Percentiles rank a stretch among this genome's conserved stretches.
phyloP scores from a whole-genome alignment of 2,113 vertebrate species.

The Sminthopsis crassicaudata region DNA sequence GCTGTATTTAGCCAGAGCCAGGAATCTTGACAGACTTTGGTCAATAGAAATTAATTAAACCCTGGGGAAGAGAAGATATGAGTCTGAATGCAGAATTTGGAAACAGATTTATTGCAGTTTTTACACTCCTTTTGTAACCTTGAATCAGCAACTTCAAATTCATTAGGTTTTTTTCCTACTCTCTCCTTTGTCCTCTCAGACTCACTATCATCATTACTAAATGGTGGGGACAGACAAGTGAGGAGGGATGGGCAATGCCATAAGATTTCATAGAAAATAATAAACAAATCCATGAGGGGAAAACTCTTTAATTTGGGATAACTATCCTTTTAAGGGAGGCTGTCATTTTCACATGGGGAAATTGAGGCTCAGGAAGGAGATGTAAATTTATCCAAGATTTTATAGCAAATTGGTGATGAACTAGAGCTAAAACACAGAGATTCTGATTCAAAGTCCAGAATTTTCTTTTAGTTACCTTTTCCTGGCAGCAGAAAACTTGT shows the following conservation, averaged over 20 bases:
- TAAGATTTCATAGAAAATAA: background rate
- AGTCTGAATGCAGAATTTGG: background rate
- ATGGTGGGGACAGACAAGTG: background rate
- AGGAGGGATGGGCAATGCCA: background rate
- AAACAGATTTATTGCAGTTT: conserved; percentile 6
- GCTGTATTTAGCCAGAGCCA: background rate
- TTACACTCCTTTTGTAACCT: conserved; percentile 31
- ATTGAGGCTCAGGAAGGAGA: background rate
- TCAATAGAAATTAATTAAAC: conserved; percentile 37
- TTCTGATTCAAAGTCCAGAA: background rate
- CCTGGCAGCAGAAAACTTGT: background rate
- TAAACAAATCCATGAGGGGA: background rate
- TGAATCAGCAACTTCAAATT: conserved; percentile 10
- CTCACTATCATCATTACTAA: background rate
- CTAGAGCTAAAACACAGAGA: background rate
- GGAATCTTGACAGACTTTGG: conserved; percentile 25
- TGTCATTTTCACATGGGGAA: conserved; percentile 34
- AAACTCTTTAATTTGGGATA: background rate
- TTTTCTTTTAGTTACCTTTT: background rate
- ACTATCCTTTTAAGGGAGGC: background rate
- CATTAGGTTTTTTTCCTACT: background rate
- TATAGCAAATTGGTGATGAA: background rate
- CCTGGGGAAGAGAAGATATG: background rate
- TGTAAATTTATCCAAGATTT: background rate
- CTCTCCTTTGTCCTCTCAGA: background rate